A percentile compares a stretch with the other conserved stretches of the same genome.
phyloP scores from a whole-genome alignment of 2,113 vertebrate genomes.

The Fulmarus glacialis region DNA sequence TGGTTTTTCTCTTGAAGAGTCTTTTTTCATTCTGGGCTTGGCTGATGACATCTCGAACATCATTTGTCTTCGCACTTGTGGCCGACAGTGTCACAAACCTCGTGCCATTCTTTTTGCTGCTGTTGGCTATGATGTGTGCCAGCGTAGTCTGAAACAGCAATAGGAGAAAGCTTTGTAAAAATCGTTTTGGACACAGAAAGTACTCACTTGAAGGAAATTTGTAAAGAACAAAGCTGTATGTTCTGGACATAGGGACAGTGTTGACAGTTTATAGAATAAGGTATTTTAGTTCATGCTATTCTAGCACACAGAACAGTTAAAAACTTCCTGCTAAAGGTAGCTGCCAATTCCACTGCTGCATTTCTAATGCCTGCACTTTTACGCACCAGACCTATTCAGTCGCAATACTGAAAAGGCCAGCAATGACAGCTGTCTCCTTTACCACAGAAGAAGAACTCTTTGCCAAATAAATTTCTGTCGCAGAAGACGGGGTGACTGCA shows the following conservation, averaged over 20 bases:
- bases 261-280: not conserved
- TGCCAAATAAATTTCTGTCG: conserved; percentile 18
- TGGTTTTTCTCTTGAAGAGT: conserved; percentile 93
- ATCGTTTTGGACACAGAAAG: not conserved
- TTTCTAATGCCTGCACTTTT: not conserved
- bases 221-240: not conserved
- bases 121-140: conserved; percentile 92
- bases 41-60: conserved; percentile 94
- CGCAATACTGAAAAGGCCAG: not conserved
- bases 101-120: conserved; percentile 84
- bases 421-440: conserved; percentile 58
- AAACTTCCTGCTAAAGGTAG: conserved; percentile 24
- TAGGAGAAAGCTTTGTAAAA: not conserved
- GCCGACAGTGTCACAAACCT: conserved; percentile 92
- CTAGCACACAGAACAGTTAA: not conserved
- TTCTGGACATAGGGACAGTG: not conserved
- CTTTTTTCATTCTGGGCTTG: conserved; percentile 94
- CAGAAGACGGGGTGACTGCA: not conserved
- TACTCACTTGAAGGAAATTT: not conserved
- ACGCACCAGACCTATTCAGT: not conserved
- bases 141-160: conserved; percentile 87
- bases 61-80: conserved; percentile 87
- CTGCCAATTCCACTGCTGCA: conserved; percentile 29
- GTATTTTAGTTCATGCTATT: conserved; percentile 13
- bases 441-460: not conserved